Conservation (phyloP, 1,140 invertebrate genomes). For the Vanessa atalanta region DNA sequence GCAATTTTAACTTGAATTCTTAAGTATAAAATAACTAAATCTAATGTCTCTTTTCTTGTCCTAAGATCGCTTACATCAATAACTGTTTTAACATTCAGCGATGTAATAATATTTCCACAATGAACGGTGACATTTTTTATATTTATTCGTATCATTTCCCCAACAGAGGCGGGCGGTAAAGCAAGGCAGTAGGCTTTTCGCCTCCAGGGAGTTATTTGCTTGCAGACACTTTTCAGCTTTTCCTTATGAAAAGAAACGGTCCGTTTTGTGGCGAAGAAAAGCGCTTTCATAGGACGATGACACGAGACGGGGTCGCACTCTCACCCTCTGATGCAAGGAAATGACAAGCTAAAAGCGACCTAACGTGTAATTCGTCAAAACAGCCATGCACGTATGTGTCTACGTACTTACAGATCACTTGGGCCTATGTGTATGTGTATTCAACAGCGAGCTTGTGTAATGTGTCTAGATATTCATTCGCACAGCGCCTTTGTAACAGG, state of each 20-base stretch:
- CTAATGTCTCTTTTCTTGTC: background rate
- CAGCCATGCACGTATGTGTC: conserved; percentile 47
- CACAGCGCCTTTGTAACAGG: conserved; percentile 52
- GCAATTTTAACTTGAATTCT: conserved; percentile 19
- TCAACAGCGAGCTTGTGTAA: conserved; percentile 40
- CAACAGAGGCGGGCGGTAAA: conserved; percentile 53
- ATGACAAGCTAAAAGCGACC: conserved; percentile 72
- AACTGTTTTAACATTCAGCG: conserved; percentile 22
- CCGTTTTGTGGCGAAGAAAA: conserved; percentile 79
- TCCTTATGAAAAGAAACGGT: conserved; percentile 79
- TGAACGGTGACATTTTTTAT: conserved; percentile 59
- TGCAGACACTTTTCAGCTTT: conserved; percentile 79
- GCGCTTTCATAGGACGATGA: conserved; percentile 80
- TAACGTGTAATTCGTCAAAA: conserved; percentile 76
- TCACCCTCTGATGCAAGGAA: conserved; percentile 70
- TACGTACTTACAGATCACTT: conserved; percentile 43
- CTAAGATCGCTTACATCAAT: conserved; percentile 12
- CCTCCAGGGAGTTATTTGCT: conserved; percentile 79
- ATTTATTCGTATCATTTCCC: conserved; percentile 69
- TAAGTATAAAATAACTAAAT: conserved; percentile 8
- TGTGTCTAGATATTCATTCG: conserved; percentile 62
- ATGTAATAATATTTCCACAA: conserved; percentile 42
- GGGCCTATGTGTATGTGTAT: conserved; percentile 26
- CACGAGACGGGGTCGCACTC: conserved; percentile 77
- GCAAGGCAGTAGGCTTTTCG: conserved; percentile 74